Evolutionary conservation across 92 coral and sea anemone genomes (phyloP).

Genomic region (Plumapathes pennacea): DNA sequence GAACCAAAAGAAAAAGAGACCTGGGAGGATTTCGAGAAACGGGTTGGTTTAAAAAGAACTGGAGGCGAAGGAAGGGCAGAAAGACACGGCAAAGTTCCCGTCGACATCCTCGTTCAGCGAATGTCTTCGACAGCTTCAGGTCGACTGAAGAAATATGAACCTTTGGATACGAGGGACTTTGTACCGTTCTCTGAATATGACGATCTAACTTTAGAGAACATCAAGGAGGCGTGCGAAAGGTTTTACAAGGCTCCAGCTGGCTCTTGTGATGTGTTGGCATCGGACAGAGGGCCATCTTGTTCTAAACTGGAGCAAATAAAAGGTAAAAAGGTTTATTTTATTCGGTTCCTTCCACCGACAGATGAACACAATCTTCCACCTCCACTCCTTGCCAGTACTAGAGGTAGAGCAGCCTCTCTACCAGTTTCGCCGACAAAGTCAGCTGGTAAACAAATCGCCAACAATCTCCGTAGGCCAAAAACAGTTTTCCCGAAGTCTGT

Average conservation of each 20-base stretch:
- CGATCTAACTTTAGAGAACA: conserved; percentile 30
- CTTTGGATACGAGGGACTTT: conserved; percentile 54
- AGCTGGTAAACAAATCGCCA: conserved; percentile 1
- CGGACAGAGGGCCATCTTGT: conserved; percentile 64
- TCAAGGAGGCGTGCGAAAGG: conserved; percentile 43
- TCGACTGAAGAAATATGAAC: conserved; percentile 39
- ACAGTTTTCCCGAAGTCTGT: conserved; percentile 43
- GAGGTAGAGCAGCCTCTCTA: not conserved
- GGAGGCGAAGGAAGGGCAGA: conserved; percentile 37
- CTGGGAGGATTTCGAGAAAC: conserved; percentile 61
- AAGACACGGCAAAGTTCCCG: conserved; percentile 22
- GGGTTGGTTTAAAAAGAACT: conserved; percentile 55
- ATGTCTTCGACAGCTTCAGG: conserved; percentile 55
- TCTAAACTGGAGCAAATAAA: conserved; percentile 55
- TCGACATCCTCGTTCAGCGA: conserved; percentile 47
- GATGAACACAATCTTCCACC: not conserved
- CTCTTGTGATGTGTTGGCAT: conserved; percentile 52
- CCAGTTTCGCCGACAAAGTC: conserved; percentile 3
- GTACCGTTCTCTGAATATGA: conserved; percentile 41
- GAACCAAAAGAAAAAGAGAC: conserved; percentile 40
- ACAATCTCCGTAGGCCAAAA: not conserved
- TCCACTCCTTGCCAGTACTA: conserved; percentile 7
- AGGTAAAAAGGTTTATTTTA: conserved; percentile 27
- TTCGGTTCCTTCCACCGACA: conserved; percentile 38
- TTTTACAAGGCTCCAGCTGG: conserved; percentile 46